phyloP scores from a whole-genome alignment of 1,140 invertebrate species.

The Psix sp. region DNA sequence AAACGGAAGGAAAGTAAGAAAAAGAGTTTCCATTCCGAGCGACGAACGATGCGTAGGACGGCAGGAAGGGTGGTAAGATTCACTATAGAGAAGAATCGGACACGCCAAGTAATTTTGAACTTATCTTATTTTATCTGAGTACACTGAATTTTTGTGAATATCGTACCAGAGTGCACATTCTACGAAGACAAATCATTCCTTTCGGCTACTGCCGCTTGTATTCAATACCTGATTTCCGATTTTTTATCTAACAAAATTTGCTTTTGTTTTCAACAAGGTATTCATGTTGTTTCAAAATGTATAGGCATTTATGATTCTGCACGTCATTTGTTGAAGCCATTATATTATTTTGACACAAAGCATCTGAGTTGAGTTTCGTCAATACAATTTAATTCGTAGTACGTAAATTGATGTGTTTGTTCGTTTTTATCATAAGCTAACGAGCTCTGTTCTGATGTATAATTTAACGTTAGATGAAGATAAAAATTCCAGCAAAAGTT shows the following conservation, averaged over 20 bases:
- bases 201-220: slow-evolving; percentile 35
- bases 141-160: slow-evolving; percentile 56
- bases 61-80: slow-evolving; percentile 20
- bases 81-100: slow-evolving; percentile 48
- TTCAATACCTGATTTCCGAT: slow-evolving; percentile 52
- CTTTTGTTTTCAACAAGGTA: slow-evolving; percentile 35
- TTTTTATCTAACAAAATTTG: slow-evolving; percentile 35
- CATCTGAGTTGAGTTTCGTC: no score
- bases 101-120: slow-evolving; percentile 55
- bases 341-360: no score
- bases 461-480: no score
- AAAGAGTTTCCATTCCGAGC: slow-evolving; percentile 31
- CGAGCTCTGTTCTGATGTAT: no score
- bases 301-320: slow-evolving; percentile 16
- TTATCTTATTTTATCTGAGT: slow-evolving; percentile 54
- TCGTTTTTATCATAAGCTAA: no score
- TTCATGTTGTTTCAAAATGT: slow-evolving; percentile 19
- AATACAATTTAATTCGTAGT: no score
- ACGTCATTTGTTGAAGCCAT: slow-evolving; percentile 5
- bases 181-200: slow-evolving; percentile 46
- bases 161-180: slow-evolving; percentile 43
- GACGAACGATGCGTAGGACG: no score
- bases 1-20: slow-evolving; percentile 45
- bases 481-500: no score
- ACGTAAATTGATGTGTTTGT: no score